Percentiles rank a stretch among this genome's conserved stretches.
These are phyloP conservation scores for Mastigias papua DNA, from an alignment of 30 jellyfish, hydroid and myxozoan genomes.

Conservation along the genomic window DNA sequence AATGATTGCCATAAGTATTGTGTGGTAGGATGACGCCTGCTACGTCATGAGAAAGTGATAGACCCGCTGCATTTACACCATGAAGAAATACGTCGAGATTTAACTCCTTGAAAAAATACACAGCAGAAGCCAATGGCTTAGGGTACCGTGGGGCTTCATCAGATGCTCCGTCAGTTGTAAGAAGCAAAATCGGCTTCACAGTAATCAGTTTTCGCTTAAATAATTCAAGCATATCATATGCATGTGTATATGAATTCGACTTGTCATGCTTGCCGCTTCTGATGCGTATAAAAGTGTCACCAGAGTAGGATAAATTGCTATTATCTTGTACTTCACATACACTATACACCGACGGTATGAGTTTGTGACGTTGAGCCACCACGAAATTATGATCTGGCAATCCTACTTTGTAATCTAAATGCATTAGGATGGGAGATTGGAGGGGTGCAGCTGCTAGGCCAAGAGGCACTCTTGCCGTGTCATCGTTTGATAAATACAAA, in stretches of 20 bases:
- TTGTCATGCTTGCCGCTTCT: conserved; percentile 66
- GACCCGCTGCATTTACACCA: conserved; percentile 69
- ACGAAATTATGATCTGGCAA: conserved; percentile 59
- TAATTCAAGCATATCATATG: conserved; percentile 54
- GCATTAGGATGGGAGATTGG: conserved; percentile 68
- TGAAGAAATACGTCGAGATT: conserved; percentile 32
- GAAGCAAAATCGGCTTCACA: background rate
- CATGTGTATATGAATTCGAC: conserved; percentile 54
- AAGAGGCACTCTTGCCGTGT: background rate
- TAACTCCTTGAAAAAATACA: background rate
- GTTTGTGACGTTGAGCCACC: conserved; percentile 44
- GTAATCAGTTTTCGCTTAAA: background rate
- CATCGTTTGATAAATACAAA: conserved; percentile 55
- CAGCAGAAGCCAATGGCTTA: background rate
- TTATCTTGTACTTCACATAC: too few species aligned
- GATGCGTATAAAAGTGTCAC: too few species aligned
- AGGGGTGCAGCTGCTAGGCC: background rate
- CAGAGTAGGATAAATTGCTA: too few species aligned
- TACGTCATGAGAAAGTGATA: conserved; percentile 52
- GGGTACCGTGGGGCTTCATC: background rate
- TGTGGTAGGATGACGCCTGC: conserved; percentile 57
- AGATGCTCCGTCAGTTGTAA: background rate
- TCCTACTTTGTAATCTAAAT: conserved; percentile 55
- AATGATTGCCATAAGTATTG: conserved; percentile 54
- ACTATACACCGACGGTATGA: conserved; percentile 70